Evolutionary conservation across 1,140 invertebrate genomes (phyloP), one percentile per base, ranked within the genome.

Genomic region (Homalodisca vitripennis): DNA sequence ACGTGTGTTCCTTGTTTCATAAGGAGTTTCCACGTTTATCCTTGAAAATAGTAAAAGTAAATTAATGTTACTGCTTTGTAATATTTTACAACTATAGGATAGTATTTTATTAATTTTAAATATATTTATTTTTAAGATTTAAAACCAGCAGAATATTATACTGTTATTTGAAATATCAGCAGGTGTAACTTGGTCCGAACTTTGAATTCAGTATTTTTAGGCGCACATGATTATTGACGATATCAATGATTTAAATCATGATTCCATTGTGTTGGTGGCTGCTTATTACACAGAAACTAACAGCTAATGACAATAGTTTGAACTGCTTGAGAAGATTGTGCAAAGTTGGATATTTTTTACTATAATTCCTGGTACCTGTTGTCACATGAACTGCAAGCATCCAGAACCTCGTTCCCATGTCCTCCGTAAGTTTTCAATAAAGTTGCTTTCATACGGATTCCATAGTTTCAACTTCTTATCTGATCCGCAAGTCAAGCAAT

Each of bases 401-500:
- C 98, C 32, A 98, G 83, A 0, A 99, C 97, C 82, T 99, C 96
- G 77, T 95, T 92, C 0, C 92, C 96, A 82, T 99, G 97, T 0
- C 96, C 97, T n/a, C 88, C 86, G 76, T 98, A 98, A 0, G 91
- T 94, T 83, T 98, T 97, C 0, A 99, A 80, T 10, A 91, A 78
- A 14, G 91, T 77, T 34, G 86, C 83, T 51, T n/a, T 87, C 87
- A 69, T 90, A 86, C 0, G 95, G 96, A 84, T 98, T 98, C 97
- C 97, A 99, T 55, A 99, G 79, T 84, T 98, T 98, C 3, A 99
- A 80, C 79, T 94, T 96, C 78, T 96, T 97, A 77, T 99, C 95
- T 22, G 93, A 91, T 0, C 97, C 97, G 80, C 94, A 97, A 10
- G 94, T 97, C 51, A 99, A 75, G 77, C 94, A 96, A 78, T 99